phyloP scores from a whole-genome alignment of 2,797 vertebrate genomes.

The Channallabes apus region DNA sequence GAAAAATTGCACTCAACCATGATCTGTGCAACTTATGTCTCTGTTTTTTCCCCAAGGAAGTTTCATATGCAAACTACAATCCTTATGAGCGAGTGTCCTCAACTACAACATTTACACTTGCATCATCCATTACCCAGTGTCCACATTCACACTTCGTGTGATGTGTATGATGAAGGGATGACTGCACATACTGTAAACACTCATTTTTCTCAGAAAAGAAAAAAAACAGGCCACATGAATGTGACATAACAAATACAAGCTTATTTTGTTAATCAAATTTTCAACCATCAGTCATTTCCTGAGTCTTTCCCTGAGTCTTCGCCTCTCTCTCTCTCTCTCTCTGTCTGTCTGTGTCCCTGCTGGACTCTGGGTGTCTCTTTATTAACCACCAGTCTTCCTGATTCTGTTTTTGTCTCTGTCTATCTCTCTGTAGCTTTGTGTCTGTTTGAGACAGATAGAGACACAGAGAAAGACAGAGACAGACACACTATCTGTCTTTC shows the following conservation, averaged over 20 bases:
- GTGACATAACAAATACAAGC: not conserved
- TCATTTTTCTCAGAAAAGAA: not conserved
- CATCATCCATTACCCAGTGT: not conserved
- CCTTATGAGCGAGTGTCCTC: not conserved
- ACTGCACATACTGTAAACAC: not conserved
- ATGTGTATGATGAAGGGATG: conserved; percentile 6
- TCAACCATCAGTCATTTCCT: not conserved
- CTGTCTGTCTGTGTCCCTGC: not conserved
- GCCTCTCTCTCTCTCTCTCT: not conserved
- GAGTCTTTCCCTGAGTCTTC: not conserved
- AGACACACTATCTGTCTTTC: not conserved
- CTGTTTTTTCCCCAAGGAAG: not conserved
- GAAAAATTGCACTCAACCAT: not conserved
- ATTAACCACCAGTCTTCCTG: not conserved
- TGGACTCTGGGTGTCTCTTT: not conserved
- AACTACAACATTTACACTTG: conserved; percentile 14
- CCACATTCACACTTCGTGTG: not conserved
- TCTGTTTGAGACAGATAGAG: no score
- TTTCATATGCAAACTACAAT: not conserved
- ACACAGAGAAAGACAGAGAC: no score
- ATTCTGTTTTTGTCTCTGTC: not conserved
- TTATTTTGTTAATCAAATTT: conserved; percentile 5
- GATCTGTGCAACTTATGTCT: not conserved
- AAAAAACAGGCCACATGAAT: no score
- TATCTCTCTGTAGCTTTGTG: not conserved